Evolutionary conservation across 2,113 vertebrate species (phyloP).

Genomic region (Ancistrus triradiatus): DNA sequence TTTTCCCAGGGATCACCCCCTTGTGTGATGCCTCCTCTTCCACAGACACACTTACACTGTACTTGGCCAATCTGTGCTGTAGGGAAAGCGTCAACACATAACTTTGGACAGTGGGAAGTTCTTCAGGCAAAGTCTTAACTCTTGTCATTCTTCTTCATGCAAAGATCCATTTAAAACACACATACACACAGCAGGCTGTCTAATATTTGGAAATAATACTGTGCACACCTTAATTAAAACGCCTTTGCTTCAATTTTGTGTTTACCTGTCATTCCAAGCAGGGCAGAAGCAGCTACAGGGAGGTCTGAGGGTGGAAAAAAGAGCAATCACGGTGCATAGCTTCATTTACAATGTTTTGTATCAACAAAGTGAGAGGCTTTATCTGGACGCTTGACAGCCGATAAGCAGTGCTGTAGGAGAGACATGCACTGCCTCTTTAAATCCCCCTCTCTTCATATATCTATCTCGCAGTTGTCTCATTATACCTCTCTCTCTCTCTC

Average conservation of each 20-base stretch:
- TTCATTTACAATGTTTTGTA: constrained; percentile 50
- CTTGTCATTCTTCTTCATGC: background rate
- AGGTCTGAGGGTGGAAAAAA: background rate
- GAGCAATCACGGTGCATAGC: constrained; percentile 14
- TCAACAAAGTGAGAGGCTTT: constrained; percentile 47
- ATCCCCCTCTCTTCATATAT: constrained; percentile 58
- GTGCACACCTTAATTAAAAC: background rate
- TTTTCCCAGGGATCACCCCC: constrained; percentile 19
- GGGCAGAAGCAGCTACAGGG: constrained; percentile 8
- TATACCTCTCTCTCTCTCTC: constrained; percentile 51
- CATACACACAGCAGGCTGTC: no score
- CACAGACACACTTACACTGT: constrained; percentile 15
- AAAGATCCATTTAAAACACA: no score
- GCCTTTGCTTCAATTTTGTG: background rate
- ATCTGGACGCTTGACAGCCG: constrained; percentile 48
- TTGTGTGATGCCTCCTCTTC: constrained; percentile 21
- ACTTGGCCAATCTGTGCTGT: no score
- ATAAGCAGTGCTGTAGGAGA: constrained; percentile 48
- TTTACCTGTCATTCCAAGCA: background rate
- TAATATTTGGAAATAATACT: background rate
- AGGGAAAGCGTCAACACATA: background rate
- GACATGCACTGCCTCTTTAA: constrained; percentile 61
- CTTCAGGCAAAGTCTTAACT: no score
- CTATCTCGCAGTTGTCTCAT: constrained; percentile 56
- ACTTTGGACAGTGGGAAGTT: no score